Evolutionary conservation across 2,113 vertebrate genomes (phyloP).

Genomic region (Typhlomys cinereus): DNA sequence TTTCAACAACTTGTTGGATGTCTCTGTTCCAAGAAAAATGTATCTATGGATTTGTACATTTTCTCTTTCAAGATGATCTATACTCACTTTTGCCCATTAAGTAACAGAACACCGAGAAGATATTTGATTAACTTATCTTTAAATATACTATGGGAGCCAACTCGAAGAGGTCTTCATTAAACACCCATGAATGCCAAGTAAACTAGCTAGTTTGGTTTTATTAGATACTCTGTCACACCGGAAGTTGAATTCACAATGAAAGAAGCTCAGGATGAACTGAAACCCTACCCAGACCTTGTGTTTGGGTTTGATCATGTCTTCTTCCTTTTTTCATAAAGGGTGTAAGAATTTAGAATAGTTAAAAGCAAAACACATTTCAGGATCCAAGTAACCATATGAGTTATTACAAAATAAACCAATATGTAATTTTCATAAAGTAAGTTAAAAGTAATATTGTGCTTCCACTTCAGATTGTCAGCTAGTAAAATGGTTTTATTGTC

Average conservation of each 20-base stretch:
- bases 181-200: neutral
- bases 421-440: neutral
- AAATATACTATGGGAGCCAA: neutral
- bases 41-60: constrained; percentile 51
- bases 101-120: constrained; percentile 29
- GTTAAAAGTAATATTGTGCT: constrained; percentile 21
- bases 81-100: constrained; percentile 59
- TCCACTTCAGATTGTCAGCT: neutral
- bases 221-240: neutral
- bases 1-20: constrained; percentile 76
- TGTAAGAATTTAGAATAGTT: neutral
- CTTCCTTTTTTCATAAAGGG: neutral
- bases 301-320: constrained; percentile 8
- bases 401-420: constrained; percentile 36
- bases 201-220: neutral
- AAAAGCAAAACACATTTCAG: constrained; percentile 21
- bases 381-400: neutral
- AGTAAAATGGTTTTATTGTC: neutral
- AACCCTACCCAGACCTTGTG: neutral
- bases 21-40: constrained; percentile 68
- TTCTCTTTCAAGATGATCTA: constrained; percentile 66
- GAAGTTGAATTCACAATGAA: neutral
- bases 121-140: constrained; percentile 59
- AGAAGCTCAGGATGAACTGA: neutral
- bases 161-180: neutral